Base-by-base conservation (phyloP, 2,888 invertebrate genomes). In the Eupithecia exiguata region DNA sequence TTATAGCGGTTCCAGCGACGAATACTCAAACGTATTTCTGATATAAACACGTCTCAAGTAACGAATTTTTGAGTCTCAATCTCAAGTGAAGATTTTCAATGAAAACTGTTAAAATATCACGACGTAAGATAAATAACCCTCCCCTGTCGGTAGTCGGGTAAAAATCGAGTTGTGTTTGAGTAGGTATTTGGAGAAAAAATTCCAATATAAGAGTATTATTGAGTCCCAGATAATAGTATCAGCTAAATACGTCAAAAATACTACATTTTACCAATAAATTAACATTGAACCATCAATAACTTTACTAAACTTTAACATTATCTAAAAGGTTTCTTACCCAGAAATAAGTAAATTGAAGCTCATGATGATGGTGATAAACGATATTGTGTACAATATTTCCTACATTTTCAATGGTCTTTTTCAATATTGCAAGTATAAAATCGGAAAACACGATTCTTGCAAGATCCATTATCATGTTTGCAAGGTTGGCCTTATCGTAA, bases 401-500 rank as follows among this genome's bases (percentile, higher is more conserved):
- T 46, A 46, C 18, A n/a, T 49, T 49, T n/a, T 61, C 58, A n/a
- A 30, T 30, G 3, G 62, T 35, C 9, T 62, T 35, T 30, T 62
- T 30, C 16, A 62, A 35, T 62, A 62, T 18, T 30, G 2, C 16
- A 65, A 36, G 9, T 35, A 16, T 69, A 30, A 38, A 65, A 53
- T n/a, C 43, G 40, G 3, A 46, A 58, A 69, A 69, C 36, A 49
- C 21, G 16, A 38, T 30, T 65, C 46, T 40, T 58, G 69, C 62
- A 30, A 68, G 30, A 7, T 74, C 72, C 76, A 61, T 73, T 67
- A 67, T 78, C 74, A 72, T 77, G 71, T 78, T 66, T 74, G 76
- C 67, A 65, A 77, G 70, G 74, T 78, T 69, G 66, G 62, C 62
- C 68, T 77, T 77, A 79, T 77, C 77, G 75, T 65, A 65, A 63